Base-by-base conservation (phyloP, 2,888 invertebrate genomes). In the Sipha maydis region DNA sequence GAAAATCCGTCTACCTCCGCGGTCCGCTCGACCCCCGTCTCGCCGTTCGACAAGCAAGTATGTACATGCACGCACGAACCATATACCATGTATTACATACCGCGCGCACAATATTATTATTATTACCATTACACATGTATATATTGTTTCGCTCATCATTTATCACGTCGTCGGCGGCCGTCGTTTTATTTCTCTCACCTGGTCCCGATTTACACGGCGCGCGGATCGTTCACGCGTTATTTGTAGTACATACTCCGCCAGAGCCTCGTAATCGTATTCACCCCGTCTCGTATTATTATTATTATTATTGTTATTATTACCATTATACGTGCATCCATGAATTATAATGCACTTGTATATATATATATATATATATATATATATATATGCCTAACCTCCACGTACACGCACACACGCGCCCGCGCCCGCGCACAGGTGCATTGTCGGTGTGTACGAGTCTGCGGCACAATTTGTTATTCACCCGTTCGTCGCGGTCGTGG, bases 161-260 rank as follows among this genome's bases (percentile, higher is more conserved):
- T 86, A 86, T 86, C 85, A 86, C 85, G 85, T 73, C 75, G 84
- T 71, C 85, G 83, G 25, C 67, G 38, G 69, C 31, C 73, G 83
- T 86, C 85, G 85, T 85, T 85, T 85, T 85, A 85, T 85, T 85
- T 86, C 85, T 86, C 85, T 86, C 85, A 71, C 85, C 85, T 73
- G 85, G 79, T 11, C 11, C 69, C 85, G 79, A 73, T 54, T 76
- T 69, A 77, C 67, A 67, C 77, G 41, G 48, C 69, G 31, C 14
- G 41, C 82, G 69, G 38, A 41, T 41, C 82, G 82, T 82, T 80
- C 82, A 28, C 82, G 69, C 69, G 82, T 85, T 76, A 85, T 75
- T 85, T 85, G 83, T 73, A 48, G 14, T 48, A 34, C 34, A 34
- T 4, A 28, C 48, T 77, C 41, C 21, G 41, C 48, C 48, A 48